Evolutionary conservation across 1,140 invertebrate genomes (phyloP), one percentile per base, ranked within the genome.

Genomic region (Caenorhabditis tropicalis): DNA sequence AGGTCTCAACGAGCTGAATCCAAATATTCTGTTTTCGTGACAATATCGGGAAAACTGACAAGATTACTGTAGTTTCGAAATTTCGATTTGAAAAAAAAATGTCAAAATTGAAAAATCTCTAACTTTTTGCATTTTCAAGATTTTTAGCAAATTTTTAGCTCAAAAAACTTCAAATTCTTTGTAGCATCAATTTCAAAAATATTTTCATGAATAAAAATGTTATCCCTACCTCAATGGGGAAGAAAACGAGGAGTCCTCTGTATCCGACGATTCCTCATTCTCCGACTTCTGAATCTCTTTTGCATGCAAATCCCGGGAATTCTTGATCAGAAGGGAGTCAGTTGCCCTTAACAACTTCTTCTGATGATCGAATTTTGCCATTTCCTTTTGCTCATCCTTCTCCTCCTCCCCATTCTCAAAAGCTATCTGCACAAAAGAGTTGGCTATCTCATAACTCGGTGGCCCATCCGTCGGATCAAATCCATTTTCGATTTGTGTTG

Each of bases 321-420:
- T 85, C 46, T 85, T 85, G 19, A 82, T 82, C 16, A 82, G 65
- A 7, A 85, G 24, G 16, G 84, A 85, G 43, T 85, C 84, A 5
- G 60, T 84, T 10, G 83, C 83, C 19, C 65, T 53, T 15, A 84
- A 24, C 48, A 79, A 24, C 74, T 84, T 65, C n/a, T 84, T 84
- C 24, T 21, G 43, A n/a, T n/a, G n/a, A 6, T 70, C 53, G 21
- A 82, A 82, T 27, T 53, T 56, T 10, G 36, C 36, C n/a, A 39
- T 2, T 29, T 29, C 24, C 5, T 43, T 12, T 12, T 12, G 39
- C n/a, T n/a, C n/a, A 43, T 79, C 79, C 74, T 79, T 15, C 21
- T 81, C 49, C n/a, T 53, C 48, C 39, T 82, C 51, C 1, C 10
- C 36, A 58, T 82, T 58, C 39, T 16, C 53, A 82, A 60, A 56